Evolutionary conservation across 2,797 vertebrate genomes (phyloP).

Genomic region (Enteromius argenteus): DNA sequence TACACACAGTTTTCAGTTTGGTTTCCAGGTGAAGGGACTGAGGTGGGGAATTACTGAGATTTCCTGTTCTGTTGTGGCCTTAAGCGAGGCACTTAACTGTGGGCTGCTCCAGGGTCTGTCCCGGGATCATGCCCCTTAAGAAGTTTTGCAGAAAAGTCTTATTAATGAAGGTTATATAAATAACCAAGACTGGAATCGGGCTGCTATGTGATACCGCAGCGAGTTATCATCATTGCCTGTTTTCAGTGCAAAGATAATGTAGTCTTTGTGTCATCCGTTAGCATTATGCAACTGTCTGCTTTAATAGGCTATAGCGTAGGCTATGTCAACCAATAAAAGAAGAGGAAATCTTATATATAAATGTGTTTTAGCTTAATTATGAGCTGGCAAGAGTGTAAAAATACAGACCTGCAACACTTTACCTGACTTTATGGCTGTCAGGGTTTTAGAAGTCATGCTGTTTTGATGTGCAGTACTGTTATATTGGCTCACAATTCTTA

Average conservation of each 20-base stretch:
- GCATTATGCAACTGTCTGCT: background rate
- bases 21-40: slow-evolving; percentile 9
- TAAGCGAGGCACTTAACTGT: slow-evolving; percentile 26
- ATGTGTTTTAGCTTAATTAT: slow-evolving; percentile 44
- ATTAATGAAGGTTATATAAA: slow-evolving; percentile 34
- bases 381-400: slow-evolving; percentile 15
- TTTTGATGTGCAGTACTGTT: slow-evolving; percentile 36
- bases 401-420: slow-evolving; percentile 10
- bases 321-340: slow-evolving; percentile 11
- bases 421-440: slow-evolving; percentile 17
- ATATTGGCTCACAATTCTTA: background rate
- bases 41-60: slow-evolving; percentile 8
- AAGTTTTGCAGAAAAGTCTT: slow-evolving; percentile 38
- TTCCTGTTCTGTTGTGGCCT: slow-evolving; percentile 12
- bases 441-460: background rate
- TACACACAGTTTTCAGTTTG: background rate
- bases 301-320: slow-evolving; percentile 7
- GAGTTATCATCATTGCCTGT: slow-evolving; percentile 10
- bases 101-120: slow-evolving; percentile 33
- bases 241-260: slow-evolving; percentile 19
- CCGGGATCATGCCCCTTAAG: background rate
- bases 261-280: background rate
- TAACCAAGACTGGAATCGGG: background rate
- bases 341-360: slow-evolving; percentile 7
- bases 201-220: background rate